phyloP scores from a whole-genome alignment of 2,888 invertebrate species.

The Oscheius sp. region DNA sequence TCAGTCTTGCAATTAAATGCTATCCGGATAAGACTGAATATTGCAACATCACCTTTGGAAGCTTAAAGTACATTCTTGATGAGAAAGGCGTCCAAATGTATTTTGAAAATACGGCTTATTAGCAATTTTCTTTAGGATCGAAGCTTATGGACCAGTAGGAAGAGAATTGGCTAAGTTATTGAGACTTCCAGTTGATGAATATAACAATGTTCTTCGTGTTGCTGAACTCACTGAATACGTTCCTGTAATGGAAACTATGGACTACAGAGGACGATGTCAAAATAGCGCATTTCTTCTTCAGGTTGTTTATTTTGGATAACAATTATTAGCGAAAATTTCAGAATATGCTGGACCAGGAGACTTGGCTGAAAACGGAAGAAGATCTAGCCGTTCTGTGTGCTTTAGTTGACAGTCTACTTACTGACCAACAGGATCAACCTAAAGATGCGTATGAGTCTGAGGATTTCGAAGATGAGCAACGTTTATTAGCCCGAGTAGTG shows the following conservation, averaged over 20 bases:
- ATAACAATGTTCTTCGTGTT: constrained; percentile 89
- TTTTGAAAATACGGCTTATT: constrained; percentile 24
- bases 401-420: constrained; percentile 87
- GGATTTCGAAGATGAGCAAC: constrained; percentile 83
- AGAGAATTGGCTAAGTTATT: constrained; percentile 91
- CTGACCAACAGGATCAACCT: constrained; percentile 80
- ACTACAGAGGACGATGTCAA: constrained; percentile 85
- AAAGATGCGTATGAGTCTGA: constrained; percentile 42
- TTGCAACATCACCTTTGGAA: constrained; percentile 91
- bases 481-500: constrained; percentile 82
- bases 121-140: constrained; percentile 78
- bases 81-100: constrained; percentile 83
- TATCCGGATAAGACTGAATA: constrained; percentile 94
- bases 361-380: constrained; percentile 86
- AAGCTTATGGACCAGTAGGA: constrained; percentile 86
- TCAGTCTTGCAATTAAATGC: constrained; percentile 94
- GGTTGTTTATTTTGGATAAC: constrained; percentile 31
- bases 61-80: constrained; percentile 89
- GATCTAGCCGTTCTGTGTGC: constrained; percentile 79
- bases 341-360: constrained; percentile 82
- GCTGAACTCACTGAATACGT: constrained; percentile 88
- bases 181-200: constrained; percentile 93
- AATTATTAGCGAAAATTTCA: constrained; percentile 26
- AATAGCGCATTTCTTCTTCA: constrained; percentile 86
- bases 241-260: constrained; percentile 86